Evolutionary conservation across 1,140 invertebrate species (phyloP), one percentile per base, ranked within the genome.

Genomic region (Trichonephila inaurata): DNA sequence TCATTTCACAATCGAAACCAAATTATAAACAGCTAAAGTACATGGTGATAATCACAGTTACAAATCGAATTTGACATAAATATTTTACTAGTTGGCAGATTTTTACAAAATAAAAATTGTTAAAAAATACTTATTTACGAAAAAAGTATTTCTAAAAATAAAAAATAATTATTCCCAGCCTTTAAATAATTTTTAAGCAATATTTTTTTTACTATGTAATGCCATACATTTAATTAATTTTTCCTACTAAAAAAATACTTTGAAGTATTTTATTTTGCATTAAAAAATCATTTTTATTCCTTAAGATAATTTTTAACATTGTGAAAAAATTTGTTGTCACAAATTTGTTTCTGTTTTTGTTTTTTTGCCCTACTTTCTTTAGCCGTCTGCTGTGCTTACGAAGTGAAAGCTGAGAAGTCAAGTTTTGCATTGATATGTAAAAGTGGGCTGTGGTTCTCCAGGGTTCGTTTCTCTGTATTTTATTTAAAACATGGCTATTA

Each of bases 401-500:
- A 90, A 90, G 88, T 90, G 93, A 90, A 90, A 94, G 81, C 24
- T 89, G 89, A 94, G 93, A 90, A 89, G 69, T 16, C 72, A 40
- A 77, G 24, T 92, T 51, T 64, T 72, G n/a, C 19, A 18, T 82
- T 62, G 60, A 64, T 61, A 21, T 81, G 69, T 61, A 16, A 58
- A 40, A 60, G 60, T 88, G 44, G 69, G 64, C 28, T 87, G 24
- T 69, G 19, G 51, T 72, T 24, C 16, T 44, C 4, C 0, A 40
- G 5, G 44, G 44, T 58, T 85, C 51, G n/a, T 28, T 21, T 58
- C 85, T 58, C 85, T 58, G n/a, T 61, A 44, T 44, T n/a, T 40
- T 40, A 40, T 40, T 28, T 61, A 28, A 83, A 94, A 66, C 62
- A 98, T 98, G 98, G 98, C 97, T 95, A 97, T 98, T 94, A 98